Evolutionary conservation across 2,113 vertebrate genomes (phyloP).

Genomic region (Sporophila hypoxantha): DNA sequence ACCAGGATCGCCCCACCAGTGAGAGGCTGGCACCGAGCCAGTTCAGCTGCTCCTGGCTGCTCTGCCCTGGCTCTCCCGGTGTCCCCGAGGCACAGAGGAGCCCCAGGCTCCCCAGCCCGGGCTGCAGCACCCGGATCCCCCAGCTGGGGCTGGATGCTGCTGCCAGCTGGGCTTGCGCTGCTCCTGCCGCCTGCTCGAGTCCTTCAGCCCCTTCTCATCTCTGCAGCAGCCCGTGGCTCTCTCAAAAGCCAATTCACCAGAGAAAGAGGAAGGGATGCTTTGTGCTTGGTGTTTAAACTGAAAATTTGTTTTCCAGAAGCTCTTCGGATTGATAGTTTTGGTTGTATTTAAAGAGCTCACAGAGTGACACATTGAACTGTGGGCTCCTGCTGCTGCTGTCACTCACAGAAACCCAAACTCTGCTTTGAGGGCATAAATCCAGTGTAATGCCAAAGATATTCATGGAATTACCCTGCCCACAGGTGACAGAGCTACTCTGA

Average conservation of each 20-base stretch:
- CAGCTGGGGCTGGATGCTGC: neutral
- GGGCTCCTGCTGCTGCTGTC: neutral
- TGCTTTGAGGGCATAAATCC: neutral
- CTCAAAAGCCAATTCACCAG: neutral
- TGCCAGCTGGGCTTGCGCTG: neutral
- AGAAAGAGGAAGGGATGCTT: neutral
- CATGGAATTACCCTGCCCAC: neutral
- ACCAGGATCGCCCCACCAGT: accelerated
- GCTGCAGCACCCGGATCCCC: too few species aligned
- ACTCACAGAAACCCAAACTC: neutral
- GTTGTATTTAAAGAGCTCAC: neutral
- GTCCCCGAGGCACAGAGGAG: neutral
- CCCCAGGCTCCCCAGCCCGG: too few species aligned
- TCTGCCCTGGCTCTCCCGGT: neutral
- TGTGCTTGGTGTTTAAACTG: constrained; percentile 17
- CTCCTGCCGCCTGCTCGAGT: constrained; percentile 17
- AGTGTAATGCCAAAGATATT: neutral
- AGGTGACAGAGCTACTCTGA: neutral
- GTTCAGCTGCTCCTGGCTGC: neutral
- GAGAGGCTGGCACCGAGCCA: neutral
- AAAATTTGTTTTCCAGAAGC: neutral
- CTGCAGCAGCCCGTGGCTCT: constrained; percentile 32
- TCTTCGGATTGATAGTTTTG: neutral
- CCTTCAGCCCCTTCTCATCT: constrained; percentile 12
- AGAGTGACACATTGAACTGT: neutral